Base-by-base conservation (phyloP, 2,113 vertebrate species). In the Aspidoscelis tigris region DNA sequence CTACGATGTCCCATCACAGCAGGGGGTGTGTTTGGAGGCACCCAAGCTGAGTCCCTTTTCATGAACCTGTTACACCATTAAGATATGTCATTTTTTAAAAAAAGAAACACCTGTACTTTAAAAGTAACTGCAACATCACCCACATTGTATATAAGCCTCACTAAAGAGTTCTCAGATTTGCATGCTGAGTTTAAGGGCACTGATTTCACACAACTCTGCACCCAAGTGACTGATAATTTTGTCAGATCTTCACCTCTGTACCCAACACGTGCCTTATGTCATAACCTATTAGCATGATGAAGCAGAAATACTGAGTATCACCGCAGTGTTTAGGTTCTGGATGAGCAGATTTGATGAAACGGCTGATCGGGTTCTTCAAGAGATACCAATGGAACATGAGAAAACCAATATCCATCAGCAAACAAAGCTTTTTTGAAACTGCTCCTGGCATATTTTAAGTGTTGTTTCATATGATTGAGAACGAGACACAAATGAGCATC, bases 261-360 rank as follows among this genome's bases (percentile, higher is more conserved):
- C 74, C 80, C 76, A 68, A 87, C 78, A 78, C 43, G 83, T 75
- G 90, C 41, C 78, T 92, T 72, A 90, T 93, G 93, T 94, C 93
- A 93, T 90, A 93, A 92, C 84, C 85, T 88, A 93, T 95, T 93
- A 94, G 85, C 72, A 93, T 66, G 74, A 86, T 87, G 86, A 92
- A 92, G 86, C 91, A 89, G 91, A 94, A 93, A 92, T n/a, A 90
- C 14, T 87, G 87, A 88, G 69, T 87, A 82, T 1, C 80, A 75
- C 78, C 91, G 65, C 82, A 89, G 81, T 84, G 83, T 90, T 93
- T 91, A 92, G 77, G 88, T 90, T 91, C 87, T 91, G 89, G 92
- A 89, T 92, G 92, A 92, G 76, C 89, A 90, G 86, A 79, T 90
- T 81, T 88, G 87, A 95, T 95, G 93, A 93, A 93, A 82, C 89